Evolutionary conservation across 2,888 invertebrate species (phyloP), one percentile per base, ranked within the genome.

Genomic region (Xanthia togata): DNA sequence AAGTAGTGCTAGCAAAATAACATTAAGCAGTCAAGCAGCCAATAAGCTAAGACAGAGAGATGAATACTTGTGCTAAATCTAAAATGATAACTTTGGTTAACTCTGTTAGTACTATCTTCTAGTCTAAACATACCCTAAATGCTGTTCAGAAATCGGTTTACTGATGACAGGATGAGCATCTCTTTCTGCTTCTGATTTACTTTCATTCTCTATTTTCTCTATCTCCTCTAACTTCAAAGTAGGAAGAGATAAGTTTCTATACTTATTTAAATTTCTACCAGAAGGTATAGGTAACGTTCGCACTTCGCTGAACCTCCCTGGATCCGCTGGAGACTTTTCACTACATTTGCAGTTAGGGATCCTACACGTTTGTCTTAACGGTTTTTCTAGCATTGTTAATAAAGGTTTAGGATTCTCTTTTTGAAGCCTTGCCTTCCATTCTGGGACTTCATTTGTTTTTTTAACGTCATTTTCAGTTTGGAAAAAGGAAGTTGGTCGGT

Each of bases 81-180:
- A 90, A 82, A 86, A 82, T 89, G 90, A 90, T 91, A 92, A 90
- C 92, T 89, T 81, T 62, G 65, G 55, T 65, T 81, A 69, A 71
- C 76, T 73, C 84, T 69, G 70, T 70, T 81, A 86, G 67, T 59
- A 47, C 62, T 73, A 78, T 62, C 70, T 62, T 65, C 38, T 68
- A 81, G 73, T 81, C 91, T 95, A 97, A 83, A 97, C 97, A 91
- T 97, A 97, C 63, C 97, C 97, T 92, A 97, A 96, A 91, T 97
- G 97, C 88, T 97, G 96, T 91, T 97, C 97, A 76, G 97, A 96
- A 84, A 97, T 94, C 23, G 96, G 96, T 90, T 96, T 96, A 81
- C 78, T 93, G 35, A 93, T 79, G 38, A 88, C 85, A 57, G 91
- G 87, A 55, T 90, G 88, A 89, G 17, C 79, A 73, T 96, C 96